phyloP scores from a whole-genome alignment of 2,113 vertebrate genomes.

The Alosa alosa region DNA sequence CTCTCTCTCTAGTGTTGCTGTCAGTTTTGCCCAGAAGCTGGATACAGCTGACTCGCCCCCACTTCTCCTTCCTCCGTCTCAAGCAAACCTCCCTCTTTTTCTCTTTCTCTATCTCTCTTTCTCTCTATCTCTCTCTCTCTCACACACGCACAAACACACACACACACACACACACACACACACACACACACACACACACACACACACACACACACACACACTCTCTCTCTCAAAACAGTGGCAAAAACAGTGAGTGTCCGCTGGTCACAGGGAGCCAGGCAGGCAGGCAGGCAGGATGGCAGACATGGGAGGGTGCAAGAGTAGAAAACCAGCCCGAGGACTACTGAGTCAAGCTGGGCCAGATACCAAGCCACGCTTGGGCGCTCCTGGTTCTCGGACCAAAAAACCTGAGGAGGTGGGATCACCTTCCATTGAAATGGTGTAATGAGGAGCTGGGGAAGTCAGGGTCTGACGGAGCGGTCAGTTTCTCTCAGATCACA shows the following conservation, averaged over 20 bases:
- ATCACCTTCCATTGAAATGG: slow-evolving; percentile 25
- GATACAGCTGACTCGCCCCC: neutral
- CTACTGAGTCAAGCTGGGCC: slow-evolving; percentile 16
- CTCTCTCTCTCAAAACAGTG: no score
- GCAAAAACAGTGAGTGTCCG: slow-evolving; percentile 40
- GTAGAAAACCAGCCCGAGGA: neutral
- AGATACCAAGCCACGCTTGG: slow-evolving; percentile 42
- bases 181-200: no score
- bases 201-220: no score
- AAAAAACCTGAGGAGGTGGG: neutral
- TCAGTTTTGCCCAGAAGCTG: slow-evolving; percentile 36
- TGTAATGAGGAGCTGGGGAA: slow-evolving; percentile 17
- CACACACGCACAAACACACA: no score
- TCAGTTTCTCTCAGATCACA: slow-evolving; percentile 29
- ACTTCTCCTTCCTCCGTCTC: neutral
- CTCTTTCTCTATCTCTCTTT: neutral
- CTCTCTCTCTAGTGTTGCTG: slow-evolving; percentile 36
- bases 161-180: no score
- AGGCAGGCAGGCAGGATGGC: no score
- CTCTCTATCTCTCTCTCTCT: neutral
- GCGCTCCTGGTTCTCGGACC: slow-evolving; percentile 36
- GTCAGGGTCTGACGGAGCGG: neutral
- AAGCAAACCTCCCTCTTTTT: slow-evolving; percentile 16
- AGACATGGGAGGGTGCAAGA: neutral
- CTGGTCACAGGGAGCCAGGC: neutral